Base-by-base conservation (phyloP, 2,797 vertebrate genomes). In the Cuniculus paca region DNA sequence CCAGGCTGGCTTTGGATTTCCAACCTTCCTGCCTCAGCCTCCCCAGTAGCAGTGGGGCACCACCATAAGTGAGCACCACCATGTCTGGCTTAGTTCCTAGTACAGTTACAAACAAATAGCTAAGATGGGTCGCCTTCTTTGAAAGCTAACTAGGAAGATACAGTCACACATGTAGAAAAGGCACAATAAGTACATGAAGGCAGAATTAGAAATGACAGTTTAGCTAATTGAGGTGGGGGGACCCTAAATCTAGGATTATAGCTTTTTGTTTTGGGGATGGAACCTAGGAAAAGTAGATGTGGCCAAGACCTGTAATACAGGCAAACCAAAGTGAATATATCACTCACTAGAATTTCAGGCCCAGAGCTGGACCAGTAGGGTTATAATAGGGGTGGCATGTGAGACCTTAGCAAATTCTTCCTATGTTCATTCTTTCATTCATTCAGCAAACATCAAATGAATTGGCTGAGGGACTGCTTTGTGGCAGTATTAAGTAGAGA, bases 191-290 rank as follows among this genome's bases (percentile, higher is more conserved):
- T 34, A 78, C 12, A n/a, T 65, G n/a, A 56, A 91, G 50, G 50
- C 54, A 61, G 84, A 90, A 60, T 94, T 58, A 94, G 79, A 84
- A 60, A 82, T 3, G 65, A 54, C 10, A 60, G n/a, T 72, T 94
- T 28, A 95, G n/a, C 68, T 75, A 70, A 48, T 24, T 85, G 72
- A 88, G 65, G 31, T 48, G 61, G 58, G 80, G 50, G 36, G 78
- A 77, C 42, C 50, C 90, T 75, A 65, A 92, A 77, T 17, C 68
- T 63, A 58, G 50, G 74, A 52, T 60, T 94, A 19, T 14, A 34
- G 26, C 58, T 85, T 90, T 87, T 96, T 65, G 68, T 87, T 89
- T 92, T 26, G 4, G 11, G 58, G 65, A 34, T 80, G 24, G 83
- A 68, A 42, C 70, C 61, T 60, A 68, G 60, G 79, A 60, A 92